phyloP scores from a whole-genome alignment of 2,113 vertebrate species.

The Coregonus clupeaformis region DNA sequence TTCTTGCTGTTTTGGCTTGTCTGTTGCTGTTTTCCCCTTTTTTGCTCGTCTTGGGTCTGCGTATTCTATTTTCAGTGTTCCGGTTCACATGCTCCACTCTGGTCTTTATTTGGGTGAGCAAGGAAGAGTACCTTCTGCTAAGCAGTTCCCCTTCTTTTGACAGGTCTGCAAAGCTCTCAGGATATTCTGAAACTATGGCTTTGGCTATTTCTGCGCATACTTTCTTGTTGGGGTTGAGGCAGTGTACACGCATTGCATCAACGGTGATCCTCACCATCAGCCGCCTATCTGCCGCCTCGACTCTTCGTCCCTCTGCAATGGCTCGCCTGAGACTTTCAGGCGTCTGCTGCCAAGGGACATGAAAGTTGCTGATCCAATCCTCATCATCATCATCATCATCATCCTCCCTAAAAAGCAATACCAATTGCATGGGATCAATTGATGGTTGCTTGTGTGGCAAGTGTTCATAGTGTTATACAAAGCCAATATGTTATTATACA shows the following conservation, averaged over 20 bases:
- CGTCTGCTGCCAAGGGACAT: constrained; percentile 25
- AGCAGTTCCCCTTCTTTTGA: constrained; percentile 36
- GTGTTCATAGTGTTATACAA: too few species aligned
- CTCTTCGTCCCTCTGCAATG: constrained; percentile 10
- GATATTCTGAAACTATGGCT: constrained; percentile 24
- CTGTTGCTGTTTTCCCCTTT: background rate
- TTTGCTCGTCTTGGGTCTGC: constrained; percentile 12
- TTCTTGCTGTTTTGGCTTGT: background rate
- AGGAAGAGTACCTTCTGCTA: constrained; percentile 28
- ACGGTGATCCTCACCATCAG: constrained; percentile 27
- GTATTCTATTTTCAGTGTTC: constrained; percentile 18
- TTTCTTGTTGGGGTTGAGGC: constrained; percentile 29
- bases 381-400: too few species aligned
- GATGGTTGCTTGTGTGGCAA: too few species aligned
- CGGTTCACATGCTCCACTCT: constrained; percentile 33
- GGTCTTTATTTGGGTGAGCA: constrained; percentile 35
- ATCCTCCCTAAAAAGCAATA: too few species aligned
- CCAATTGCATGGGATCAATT: too few species aligned
- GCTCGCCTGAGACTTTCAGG: constrained; percentile 16
- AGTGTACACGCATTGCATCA: constrained; percentile 29
- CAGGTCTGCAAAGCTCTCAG: constrained; percentile 28
- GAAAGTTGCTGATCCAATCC: constrained; percentile 23
- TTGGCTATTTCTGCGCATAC: constrained; percentile 28
- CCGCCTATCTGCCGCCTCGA: constrained; percentile 20
- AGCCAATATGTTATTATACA: too few species aligned